phyloP scores from a whole-genome alignment of 2,888 invertebrate genomes.

The Terebella lapidaria region DNA sequence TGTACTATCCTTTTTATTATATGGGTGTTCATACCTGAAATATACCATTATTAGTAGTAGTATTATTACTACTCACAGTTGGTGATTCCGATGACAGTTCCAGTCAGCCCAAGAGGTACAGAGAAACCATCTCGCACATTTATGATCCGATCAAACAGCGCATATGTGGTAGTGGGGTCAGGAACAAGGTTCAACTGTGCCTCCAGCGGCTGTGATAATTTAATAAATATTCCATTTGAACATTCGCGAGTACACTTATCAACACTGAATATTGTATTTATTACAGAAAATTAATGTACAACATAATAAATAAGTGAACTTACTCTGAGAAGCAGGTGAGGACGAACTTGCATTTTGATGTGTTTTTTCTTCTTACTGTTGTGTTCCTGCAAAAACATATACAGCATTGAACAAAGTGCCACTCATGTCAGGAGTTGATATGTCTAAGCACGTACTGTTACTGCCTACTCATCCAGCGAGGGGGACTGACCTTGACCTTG shows the following conservation, averaged over 20 bases:
- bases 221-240: too few species aligned
- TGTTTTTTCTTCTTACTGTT: conserved; percentile 54
- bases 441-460: too few species aligned
- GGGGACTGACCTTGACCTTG: conserved; percentile 16
- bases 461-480: not conserved
- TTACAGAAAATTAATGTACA: too few species aligned
- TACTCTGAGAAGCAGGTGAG: conserved; percentile 71
- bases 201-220: conserved; percentile 38
- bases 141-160: conserved; percentile 79
- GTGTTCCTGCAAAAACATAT: conserved; percentile 34
- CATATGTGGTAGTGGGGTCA: conserved; percentile 65
- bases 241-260: too few species aligned
- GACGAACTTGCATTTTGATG: conserved; percentile 69
- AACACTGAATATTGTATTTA: too few species aligned
- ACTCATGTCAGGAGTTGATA: too few species aligned
- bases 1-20: too few species aligned
- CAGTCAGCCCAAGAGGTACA: conserved; percentile 76
- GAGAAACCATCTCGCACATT: conserved; percentile 69
- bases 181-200: conserved; percentile 55
- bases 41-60: too few species aligned
- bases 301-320: too few species aligned
- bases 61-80: too few species aligned
- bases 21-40: too few species aligned
- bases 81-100: conserved; percentile 71
- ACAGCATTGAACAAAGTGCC: too few species aligned